Percentiles rank a stretch among this genome's conserved stretches.
phyloP scores from a whole-genome alignment of 2,113 vertebrate species.

The Thinocorus orbignyianus region DNA sequence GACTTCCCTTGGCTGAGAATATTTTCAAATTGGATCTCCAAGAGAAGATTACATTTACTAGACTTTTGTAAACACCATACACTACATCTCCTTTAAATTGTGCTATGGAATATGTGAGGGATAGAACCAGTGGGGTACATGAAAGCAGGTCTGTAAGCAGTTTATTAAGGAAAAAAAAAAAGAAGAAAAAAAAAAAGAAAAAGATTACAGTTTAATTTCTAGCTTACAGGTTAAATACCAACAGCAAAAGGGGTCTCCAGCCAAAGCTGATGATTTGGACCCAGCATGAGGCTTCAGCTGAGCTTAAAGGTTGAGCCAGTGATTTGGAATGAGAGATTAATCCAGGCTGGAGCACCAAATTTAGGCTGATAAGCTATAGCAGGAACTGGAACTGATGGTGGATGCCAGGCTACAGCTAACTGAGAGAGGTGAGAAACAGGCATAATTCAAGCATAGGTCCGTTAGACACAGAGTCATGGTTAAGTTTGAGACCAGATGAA shows the following conservation, averaged over 20 bases:
- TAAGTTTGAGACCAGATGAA: neutral
- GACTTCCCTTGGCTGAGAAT: neutral
- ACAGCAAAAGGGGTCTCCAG: neutral
- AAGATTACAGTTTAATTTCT: neutral
- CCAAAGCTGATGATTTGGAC: neutral
- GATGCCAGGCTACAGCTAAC: neutral
- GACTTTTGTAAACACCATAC: neutral
- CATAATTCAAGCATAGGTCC: neutral
- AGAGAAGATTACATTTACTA: neutral
- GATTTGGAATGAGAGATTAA: neutral
- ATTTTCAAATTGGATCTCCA: neutral
- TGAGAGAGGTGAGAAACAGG: neutral
- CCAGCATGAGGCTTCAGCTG: neutral
- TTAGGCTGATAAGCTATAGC: neutral
- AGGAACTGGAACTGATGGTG: neutral
- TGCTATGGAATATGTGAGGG: neutral
- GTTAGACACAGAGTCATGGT: neutral
- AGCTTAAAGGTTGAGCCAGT: neutral
- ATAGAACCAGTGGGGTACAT: neutral
- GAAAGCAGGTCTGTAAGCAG: neutral
- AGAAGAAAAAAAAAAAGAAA: neutral
- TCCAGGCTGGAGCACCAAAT: neutral
- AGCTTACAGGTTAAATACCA: neutral
- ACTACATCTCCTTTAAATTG: neutral
- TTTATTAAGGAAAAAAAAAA: neutral